A percentile compares a stretch with the other conserved stretches of the same genome.
These are phyloP conservation scores for Protobothrops flavoviridis DNA, from an alignment of 2,113 vertebrate species.

Conservation along the genomic window DNA sequence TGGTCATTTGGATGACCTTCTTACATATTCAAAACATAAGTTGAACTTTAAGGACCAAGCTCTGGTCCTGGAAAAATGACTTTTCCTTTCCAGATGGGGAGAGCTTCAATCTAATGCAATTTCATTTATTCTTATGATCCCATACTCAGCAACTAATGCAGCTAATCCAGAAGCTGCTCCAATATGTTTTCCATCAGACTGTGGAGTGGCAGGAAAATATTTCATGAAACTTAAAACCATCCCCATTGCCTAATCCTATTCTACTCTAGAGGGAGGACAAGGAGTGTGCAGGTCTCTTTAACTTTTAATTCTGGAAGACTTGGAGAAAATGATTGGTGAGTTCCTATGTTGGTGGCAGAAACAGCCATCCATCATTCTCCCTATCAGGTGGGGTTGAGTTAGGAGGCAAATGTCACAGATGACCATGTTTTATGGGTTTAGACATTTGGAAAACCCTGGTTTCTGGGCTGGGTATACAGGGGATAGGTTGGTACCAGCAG, in stretches of 20 bases:
- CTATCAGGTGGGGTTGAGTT: too few relatives aligned
- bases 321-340: neutral
- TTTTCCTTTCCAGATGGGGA: neutral
- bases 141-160: neutral
- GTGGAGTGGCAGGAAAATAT: neutral
- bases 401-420: too few relatives aligned
- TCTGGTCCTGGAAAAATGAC: neutral
- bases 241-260: neutral
- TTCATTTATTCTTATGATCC: neutral
- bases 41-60: neutral
- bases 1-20: neutral
- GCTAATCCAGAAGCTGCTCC: neutral
- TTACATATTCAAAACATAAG: neutral
- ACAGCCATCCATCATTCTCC: neutral
- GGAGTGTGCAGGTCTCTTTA: neutral
- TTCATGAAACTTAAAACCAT: neutral
- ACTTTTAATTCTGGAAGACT: neutral
- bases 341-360: neutral
- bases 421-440: too few relatives aligned
- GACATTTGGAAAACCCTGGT: too few relatives aligned
- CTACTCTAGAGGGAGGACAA: neutral
- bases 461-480: too few relatives aligned
- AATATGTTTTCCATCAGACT: neutral
- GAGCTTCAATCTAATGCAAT: neutral
- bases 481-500: too few relatives aligned